Conservation (phyloP, 1,140 invertebrate genomes). For the Eriosoma lanigerum region DNA sequence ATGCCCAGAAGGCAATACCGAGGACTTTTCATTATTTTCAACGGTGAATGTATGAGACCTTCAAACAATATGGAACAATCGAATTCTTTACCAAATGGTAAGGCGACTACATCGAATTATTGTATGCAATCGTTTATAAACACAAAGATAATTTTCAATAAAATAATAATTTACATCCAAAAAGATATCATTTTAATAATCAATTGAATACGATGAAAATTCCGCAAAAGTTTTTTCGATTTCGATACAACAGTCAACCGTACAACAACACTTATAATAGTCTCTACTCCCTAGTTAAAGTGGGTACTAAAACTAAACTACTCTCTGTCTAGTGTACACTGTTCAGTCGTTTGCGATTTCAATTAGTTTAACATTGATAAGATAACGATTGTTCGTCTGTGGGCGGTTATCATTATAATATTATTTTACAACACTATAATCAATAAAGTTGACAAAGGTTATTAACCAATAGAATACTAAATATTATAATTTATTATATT, state of each 20-base stretch:
- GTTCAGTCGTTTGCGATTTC: conserved; percentile 1
- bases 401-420: not conserved
- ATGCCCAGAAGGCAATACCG: not conserved
- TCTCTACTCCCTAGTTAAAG: no score
- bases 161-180: not conserved
- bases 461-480: not conserved
- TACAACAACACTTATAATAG: no score
- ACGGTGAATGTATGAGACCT: not conserved
- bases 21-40: not conserved
- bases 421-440: not conserved
- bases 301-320: no score
- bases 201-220: not conserved
- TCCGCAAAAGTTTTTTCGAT: no score
- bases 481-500: not conserved
- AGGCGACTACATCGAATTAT: not conserved
- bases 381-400: conserved; percentile 2
- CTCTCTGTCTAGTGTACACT: no score
- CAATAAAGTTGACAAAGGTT: not conserved
- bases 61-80: conserved; percentile 7
- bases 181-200: not conserved
- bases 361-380: conserved; percentile 31
- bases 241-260: no score
- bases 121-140: no score
- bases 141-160: not conserved
- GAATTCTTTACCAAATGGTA: not conserved